A percentile compares a stretch with the other conserved stretches of the same genome.
These are phyloP conservation scores for Lathronympha strigana DNA, from an alignment of 2,888 invertebrate species.

Conservation along the genomic window DNA sequence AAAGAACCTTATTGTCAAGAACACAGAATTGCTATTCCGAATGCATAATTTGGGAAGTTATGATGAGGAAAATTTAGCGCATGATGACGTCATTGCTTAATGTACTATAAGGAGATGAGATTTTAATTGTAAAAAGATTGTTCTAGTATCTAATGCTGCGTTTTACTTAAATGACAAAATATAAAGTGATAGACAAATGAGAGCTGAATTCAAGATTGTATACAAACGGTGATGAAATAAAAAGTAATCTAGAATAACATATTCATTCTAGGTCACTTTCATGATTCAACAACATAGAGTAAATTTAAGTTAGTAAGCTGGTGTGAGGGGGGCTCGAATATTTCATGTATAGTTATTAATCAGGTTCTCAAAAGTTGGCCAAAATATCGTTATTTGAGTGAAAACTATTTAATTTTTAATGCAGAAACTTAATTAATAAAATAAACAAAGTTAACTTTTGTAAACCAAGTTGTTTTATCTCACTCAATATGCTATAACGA, in stretches of 20 bases:
- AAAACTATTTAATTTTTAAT: too few relatives aligned
- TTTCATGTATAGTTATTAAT: too few relatives aligned
- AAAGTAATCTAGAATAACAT: too few relatives aligned
- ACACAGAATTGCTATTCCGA: background rate
- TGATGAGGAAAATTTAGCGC: conserved; percentile 10
- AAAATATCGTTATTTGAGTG: too few relatives aligned
- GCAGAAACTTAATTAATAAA: too few relatives aligned
- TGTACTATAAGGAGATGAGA: conserved; percentile 25
- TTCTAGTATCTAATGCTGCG: background rate
- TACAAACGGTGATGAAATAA: background rate
- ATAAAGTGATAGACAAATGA: background rate
- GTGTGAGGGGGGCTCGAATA: too few relatives aligned
- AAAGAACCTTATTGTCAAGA: conserved; percentile 3
- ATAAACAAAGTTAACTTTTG: too few relatives aligned
- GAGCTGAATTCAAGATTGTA: background rate
- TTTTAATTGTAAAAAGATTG: conserved; percentile 29
- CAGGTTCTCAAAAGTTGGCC: too few relatives aligned
- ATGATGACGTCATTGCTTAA: conserved; percentile 29
- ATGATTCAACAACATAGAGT: too few relatives aligned
- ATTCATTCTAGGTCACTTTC: too few relatives aligned
- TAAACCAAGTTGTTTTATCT: too few relatives aligned
- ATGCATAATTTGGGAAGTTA: background rate
- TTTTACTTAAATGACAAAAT: background rate
- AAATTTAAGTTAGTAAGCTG: too few relatives aligned
- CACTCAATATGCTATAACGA: background rate